These are phyloP conservation scores for Bombus turneri DNA, from an alignment of 1,140 invertebrate genomes.

Conservation along the genomic window DNA sequence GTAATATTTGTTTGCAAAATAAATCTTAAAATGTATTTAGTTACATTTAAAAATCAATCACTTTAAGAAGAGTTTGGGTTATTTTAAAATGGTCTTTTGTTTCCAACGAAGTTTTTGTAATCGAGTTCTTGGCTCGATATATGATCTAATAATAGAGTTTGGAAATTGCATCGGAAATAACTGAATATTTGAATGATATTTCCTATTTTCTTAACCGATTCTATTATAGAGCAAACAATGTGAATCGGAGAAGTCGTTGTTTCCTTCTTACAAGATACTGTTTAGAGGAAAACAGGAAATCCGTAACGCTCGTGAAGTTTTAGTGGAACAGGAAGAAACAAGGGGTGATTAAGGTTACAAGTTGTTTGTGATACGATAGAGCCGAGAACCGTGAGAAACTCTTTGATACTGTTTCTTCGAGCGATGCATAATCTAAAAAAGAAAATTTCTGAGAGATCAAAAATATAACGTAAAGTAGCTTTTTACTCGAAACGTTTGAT, in stretches of 20 bases:
- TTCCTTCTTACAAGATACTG: slow-evolving; percentile 1
- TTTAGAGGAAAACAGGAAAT: slow-evolving; percentile 31
- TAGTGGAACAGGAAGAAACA: slow-evolving; percentile 27
- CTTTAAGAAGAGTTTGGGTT: background rate
- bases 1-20: background rate
- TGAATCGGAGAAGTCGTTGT: background rate
- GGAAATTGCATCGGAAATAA: slow-evolving; percentile 22
- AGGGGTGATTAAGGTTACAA: slow-evolving; percentile 34
- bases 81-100: background rate
- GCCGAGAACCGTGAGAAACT: background rate
- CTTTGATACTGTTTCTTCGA: background rate
- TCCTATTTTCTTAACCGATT: slow-evolving; percentile 3
- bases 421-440: background rate
- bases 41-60: background rate
- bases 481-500: background rate
- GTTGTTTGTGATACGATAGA: slow-evolving; percentile 23
- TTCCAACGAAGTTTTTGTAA: background rate
- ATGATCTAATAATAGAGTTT: background rate
- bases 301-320: slow-evolving; percentile 32
- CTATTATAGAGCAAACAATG: slow-evolving; percentile 7
- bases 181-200: slow-evolving; percentile 17
- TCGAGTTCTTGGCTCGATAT: background rate
- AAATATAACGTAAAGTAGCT: background rate
- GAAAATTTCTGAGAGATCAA: background rate
- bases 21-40: background rate